Conservation (phyloP, 2,113 vertebrate species). For the Malurus cyaneus region DNA sequence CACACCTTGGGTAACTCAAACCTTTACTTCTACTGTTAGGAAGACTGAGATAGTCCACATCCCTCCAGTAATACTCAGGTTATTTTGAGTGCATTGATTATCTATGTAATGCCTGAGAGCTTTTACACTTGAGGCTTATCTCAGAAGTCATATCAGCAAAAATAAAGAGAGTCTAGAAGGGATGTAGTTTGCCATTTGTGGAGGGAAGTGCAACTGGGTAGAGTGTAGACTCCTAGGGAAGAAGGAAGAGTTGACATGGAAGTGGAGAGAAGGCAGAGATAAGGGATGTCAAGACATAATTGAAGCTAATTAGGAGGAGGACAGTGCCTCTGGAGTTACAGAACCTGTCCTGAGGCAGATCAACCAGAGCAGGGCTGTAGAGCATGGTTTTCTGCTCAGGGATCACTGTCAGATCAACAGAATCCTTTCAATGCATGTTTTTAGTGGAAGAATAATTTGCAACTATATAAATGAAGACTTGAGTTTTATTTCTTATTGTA, state of each 20-base stretch:
- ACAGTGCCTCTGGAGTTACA: background rate
- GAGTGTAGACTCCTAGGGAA: background rate
- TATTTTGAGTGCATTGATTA: background rate
- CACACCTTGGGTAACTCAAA: background rate
- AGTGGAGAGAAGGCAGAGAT: background rate
- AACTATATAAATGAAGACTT: background rate
- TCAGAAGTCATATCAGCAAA: background rate
- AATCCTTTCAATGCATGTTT: background rate
- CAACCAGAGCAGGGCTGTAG: background rate
- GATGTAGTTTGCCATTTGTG: background rate
- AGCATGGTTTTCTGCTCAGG: rapidly evolving
- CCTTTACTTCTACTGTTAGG: background rate
- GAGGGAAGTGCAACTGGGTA: background rate
- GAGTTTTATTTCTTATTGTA: background rate
- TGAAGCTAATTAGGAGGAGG: background rate
- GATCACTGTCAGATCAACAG: background rate
- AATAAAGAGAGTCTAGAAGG: background rate
- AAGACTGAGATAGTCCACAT: background rate
- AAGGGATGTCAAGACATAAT: background rate
- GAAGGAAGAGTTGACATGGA: background rate
- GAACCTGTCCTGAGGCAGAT: background rate
- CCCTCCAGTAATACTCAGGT: background rate
- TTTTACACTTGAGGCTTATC: background rate
- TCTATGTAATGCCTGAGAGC: background rate
- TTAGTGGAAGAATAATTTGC: background rate